Evolutionary conservation across 1,140 invertebrate genomes (phyloP), one percentile per base, ranked within the genome.

Genomic region (Sinella curviseta): DNA sequence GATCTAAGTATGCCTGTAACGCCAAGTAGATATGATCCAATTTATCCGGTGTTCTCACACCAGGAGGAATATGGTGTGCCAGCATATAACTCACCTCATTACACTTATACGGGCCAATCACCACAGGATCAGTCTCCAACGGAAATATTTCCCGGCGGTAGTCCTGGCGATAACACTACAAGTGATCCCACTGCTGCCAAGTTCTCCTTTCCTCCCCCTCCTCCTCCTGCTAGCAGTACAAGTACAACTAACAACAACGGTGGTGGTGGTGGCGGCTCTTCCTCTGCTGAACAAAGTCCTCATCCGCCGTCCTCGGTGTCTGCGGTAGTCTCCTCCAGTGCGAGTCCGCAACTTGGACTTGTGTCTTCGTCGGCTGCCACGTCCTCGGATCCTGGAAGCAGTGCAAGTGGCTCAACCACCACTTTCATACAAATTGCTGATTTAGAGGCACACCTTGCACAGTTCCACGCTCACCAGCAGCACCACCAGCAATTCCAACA

Each of bases 51-150:
- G 4, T 83, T 83, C 73, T 82, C 83, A 0, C 84, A 85, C 70
- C 85, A 85, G 79, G 84, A 85, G 75, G 85, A 85, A 60, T 85
- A 85, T 31, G 82, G 84, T 3, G 84, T 83, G 14, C 81, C 81
- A 0, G 48, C 79, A 1, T 78, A 82, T 8, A 81, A 84, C 30
- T 75, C 83, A 0, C 84, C 85, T 16, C 83, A 85, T 65, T 85
- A 85, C 76, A 79, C 74, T 54, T 85, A 85, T 60, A 75, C 77
- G 31, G 77, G 81, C 3, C 31, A 57, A 8, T 80, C 81, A 20
- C 79, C 77, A 33, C 78, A 70, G 33, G 36, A 80, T 74, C n/a
- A n/a, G 31, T 82, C 78, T n/a, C 82, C 80, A 20, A 74, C 73
- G 57, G 65, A 70, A 70, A 3, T 33, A 14, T 70, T 14, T 33